A percentile compares a stretch with the other conserved stretches of the same genome.
These are phyloP conservation scores for Omphaloscelis lunosa DNA, from an alignment of 2,888 invertebrate genomes.

Conservation along the genomic window DNA sequence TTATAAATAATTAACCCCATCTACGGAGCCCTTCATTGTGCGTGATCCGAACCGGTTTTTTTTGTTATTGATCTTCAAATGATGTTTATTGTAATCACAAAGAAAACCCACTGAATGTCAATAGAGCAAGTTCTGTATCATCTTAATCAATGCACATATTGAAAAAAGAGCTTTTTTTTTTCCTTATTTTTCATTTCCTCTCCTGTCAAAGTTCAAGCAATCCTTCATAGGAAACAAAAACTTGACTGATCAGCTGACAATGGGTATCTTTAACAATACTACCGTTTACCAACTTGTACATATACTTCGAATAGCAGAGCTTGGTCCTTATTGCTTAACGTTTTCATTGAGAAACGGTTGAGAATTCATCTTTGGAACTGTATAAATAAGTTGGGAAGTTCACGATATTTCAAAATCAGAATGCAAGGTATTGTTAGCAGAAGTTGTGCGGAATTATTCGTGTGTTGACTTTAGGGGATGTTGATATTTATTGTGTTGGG, in stretches of 20 bases:
- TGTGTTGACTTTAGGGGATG: not conserved
- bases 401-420: conserved; percentile 48
- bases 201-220: conserved; percentile 71
- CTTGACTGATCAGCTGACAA: conserved; percentile 54
- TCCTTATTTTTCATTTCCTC: conserved; percentile 37
- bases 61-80: too few relatives aligned
- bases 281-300: conserved; percentile 18
- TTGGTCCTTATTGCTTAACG: not conserved
- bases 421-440: conserved; percentile 45
- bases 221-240: conserved; percentile 67
- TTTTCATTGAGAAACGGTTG: not conserved
- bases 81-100: too few relatives aligned
- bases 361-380: conserved; percentile 1
- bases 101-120: conserved; percentile 6
- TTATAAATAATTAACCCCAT: too few relatives aligned
- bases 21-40: too few relatives aligned
- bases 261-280: conserved; percentile 38
- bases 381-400: conserved; percentile 11
- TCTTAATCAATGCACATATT: not conserved
- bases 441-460: not conserved
- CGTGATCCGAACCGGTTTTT: too few relatives aligned
- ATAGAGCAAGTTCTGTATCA: not conserved
- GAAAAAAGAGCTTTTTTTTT: not conserved
- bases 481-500: not conserved
- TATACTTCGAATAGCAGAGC: not conserved